Conservation (phyloP, 2,888 invertebrate genomes). For the Barypeithes pellucidus region DNA sequence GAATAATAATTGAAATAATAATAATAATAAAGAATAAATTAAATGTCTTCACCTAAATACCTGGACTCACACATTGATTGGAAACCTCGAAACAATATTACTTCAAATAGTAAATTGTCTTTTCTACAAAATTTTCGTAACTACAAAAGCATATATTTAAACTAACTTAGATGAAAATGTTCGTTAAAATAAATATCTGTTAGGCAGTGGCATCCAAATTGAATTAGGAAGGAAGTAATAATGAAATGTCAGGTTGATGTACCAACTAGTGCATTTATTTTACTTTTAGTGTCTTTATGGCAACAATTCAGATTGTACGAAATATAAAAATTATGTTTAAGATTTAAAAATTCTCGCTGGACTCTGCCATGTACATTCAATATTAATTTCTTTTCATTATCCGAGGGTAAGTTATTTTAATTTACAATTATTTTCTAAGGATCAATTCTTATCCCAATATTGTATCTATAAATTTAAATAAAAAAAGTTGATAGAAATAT, state of each 20-base stretch:
- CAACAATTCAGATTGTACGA: too few relatives aligned
- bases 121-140: background rate
- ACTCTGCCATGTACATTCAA: too few relatives aligned
- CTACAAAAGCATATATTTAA: background rate
- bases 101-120: background rate
- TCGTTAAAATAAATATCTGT: conserved; percentile 4
- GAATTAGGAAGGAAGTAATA: conserved; percentile 26
- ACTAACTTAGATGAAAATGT: background rate
- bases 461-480: conserved; percentile 22
- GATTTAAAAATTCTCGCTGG: conserved; percentile 2
- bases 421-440: too few relatives aligned
- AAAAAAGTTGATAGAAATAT: conserved; percentile 37
- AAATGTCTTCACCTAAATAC: too few relatives aligned
- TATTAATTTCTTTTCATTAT: too few relatives aligned
- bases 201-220: conserved; percentile 4
- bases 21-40: too few relatives aligned
- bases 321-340: too few relatives aligned
- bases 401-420: too few relatives aligned
- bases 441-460: too few relatives aligned
- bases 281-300: background rate
- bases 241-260: conserved; percentile 28
- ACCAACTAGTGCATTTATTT: background rate
- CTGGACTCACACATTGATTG: too few relatives aligned
- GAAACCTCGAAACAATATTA: too few relatives aligned
- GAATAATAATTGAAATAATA: too few relatives aligned